A percentile compares a stretch with the other conserved stretches of the same genome.
Conservation (phyloP, 2,113 vertebrate genomes). For the Acrocephalus arundinaceus region DNA sequence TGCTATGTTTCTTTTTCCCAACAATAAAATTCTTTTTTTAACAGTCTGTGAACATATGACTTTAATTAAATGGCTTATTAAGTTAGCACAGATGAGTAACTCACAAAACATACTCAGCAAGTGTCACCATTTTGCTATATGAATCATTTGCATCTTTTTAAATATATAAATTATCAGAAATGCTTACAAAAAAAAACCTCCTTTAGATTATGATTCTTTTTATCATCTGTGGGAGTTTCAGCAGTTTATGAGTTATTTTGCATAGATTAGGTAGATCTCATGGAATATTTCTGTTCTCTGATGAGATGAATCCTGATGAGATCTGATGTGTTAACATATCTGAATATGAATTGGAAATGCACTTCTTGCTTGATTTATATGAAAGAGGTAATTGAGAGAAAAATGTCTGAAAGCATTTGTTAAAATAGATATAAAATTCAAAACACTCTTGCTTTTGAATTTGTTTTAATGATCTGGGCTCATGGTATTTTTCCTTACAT, state of each 20-base stretch:
- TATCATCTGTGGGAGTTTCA: not conserved
- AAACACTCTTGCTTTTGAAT: not conserved
- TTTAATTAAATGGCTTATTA: not conserved
- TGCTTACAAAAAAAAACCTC: not conserved
- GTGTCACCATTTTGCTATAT: not conserved
- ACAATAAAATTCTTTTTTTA: not conserved
- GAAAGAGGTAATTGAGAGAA: not conserved
- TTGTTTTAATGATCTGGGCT: not conserved
- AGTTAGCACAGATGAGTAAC: not conserved
- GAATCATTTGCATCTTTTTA: not conserved
- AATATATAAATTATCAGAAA: not conserved
- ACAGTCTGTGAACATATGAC: not conserved
- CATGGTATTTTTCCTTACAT: not conserved
- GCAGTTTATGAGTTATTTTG: not conserved
- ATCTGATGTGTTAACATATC: not conserved
- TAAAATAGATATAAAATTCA: not conserved
- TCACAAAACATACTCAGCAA: not conserved
- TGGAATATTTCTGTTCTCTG: not conserved
- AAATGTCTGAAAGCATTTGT: not conserved
- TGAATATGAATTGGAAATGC: not conserved
- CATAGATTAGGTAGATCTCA: not conserved
- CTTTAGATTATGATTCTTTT: not conserved
- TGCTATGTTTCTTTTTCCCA: not conserved
- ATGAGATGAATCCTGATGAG: not conserved
- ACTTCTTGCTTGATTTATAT: not conserved